Percentiles rank a stretch among this genome's conserved stretches.
These are phyloP conservation scores for Thymelicus acteon DNA, from an alignment of 2,888 invertebrate species.

Conservation along the genomic window DNA sequence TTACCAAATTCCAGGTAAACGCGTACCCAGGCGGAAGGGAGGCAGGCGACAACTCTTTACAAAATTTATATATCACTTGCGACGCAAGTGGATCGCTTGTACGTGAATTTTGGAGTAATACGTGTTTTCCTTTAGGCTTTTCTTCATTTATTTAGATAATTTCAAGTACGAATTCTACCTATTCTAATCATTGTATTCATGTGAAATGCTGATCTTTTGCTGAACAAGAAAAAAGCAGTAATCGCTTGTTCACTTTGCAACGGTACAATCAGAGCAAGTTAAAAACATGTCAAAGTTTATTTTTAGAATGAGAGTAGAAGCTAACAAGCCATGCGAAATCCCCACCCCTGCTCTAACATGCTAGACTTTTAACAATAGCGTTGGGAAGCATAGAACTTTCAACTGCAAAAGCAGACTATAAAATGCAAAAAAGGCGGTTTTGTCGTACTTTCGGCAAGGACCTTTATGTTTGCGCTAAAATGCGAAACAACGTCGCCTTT, in stretches of 20 bases:
- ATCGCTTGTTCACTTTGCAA: too few species aligned
- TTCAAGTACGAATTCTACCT: too few species aligned
- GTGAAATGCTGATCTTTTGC: too few species aligned
- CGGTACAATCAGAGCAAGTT: too few species aligned
- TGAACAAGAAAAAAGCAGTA: too few species aligned
- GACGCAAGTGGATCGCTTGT: constrained; percentile 3
- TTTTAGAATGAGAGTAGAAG: not conserved
- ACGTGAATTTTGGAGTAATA: constrained; percentile 8
- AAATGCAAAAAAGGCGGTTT: not conserved
- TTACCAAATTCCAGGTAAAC: constrained; percentile 12
- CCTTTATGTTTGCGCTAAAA: not conserved
- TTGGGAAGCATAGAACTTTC: not conserved
- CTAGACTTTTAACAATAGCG: not conserved
- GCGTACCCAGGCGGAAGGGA: constrained; percentile 16
- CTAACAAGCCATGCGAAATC: not conserved
- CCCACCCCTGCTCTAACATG: not conserved
- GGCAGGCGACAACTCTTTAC: constrained; percentile 9
- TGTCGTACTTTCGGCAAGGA: not conserved
- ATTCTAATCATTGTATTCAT: too few species aligned
- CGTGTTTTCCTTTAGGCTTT: constrained; percentile 2
- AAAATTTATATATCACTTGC: constrained; percentile 18
- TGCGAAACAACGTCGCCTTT: not conserved
- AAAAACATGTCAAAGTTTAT: not conserved
- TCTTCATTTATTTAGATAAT: constrained; percentile 1
- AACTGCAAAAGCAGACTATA: not conserved